Conservation (phyloP, 2,888 invertebrate species). For the Spodoptera picta region DNA sequence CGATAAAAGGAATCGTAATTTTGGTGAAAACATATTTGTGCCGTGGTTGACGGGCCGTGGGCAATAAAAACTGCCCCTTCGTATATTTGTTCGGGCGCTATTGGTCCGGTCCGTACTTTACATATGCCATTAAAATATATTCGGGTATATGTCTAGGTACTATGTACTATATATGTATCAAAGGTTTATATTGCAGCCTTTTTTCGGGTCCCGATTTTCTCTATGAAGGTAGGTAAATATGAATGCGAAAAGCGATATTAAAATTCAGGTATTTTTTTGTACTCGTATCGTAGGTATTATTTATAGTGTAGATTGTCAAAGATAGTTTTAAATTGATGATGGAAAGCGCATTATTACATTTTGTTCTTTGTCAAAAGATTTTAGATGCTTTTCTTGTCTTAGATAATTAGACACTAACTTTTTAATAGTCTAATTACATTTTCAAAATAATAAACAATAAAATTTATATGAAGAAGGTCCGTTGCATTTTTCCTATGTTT, state of each 20-base stretch:
- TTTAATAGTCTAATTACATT: too few species aligned
- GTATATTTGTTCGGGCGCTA: slow-evolving; percentile 39
- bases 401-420: too few species aligned
- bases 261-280: background rate
- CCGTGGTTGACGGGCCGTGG: slow-evolving; percentile 50
- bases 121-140: slow-evolving; percentile 53
- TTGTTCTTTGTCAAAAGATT: too few species aligned
- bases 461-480: too few species aligned
- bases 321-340: too few species aligned
- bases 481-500: slow-evolving; percentile 11
- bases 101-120: slow-evolving; percentile 53
- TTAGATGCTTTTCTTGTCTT: too few species aligned
- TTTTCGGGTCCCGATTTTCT: slow-evolving; percentile 15
- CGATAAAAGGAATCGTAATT: slow-evolving; percentile 53
- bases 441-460: too few species aligned
- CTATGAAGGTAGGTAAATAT: slow-evolving; percentile 13
- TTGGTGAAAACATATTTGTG: slow-evolving; percentile 62
- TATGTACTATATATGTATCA: background rate
- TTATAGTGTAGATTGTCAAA: background rate
- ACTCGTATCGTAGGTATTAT: background rate
- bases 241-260: slow-evolving; percentile 13
- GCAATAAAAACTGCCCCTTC: slow-evolving; percentile 64
- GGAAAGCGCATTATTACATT: too few species aligned
- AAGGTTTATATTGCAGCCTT: slow-evolving; percentile 17
- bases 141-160: slow-evolving; percentile 25